Conservation (phyloP, 2,888 invertebrate species). For the Crossocerus cetratus region DNA sequence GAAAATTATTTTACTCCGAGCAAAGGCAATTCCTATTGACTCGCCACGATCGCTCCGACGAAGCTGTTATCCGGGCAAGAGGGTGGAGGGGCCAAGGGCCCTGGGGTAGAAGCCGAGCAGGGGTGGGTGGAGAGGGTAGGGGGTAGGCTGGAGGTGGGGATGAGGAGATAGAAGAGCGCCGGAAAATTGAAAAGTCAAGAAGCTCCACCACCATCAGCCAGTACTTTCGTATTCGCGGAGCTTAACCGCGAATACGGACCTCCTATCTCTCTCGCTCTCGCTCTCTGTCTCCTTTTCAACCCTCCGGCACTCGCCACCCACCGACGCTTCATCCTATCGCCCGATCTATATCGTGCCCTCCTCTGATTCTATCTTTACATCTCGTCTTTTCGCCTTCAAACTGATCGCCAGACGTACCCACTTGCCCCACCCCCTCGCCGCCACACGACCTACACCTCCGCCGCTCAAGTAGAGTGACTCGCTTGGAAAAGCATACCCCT, state of each 20-base stretch:
- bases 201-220: constrained; percentile 19
- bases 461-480: neutral
- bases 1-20: constrained; percentile 49
- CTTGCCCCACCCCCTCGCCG: neutral
- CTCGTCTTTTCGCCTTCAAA: constrained; percentile 19
- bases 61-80: constrained; percentile 1
- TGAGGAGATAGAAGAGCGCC: constrained; percentile 37
- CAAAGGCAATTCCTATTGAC: constrained; percentile 47
- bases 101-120: constrained; percentile 9
- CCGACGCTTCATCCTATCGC: constrained; percentile 4
- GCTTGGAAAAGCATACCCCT: constrained; percentile 19
- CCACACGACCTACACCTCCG: neutral
- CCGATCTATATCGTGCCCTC: constrained; percentile 16
- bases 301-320: constrained; percentile 14
- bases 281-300: constrained; percentile 29
- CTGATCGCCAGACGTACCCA: constrained; percentile 19
- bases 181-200: constrained; percentile 69
- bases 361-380: constrained; percentile 29
- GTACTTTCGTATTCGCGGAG: constrained; percentile 23
- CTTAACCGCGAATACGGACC: constrained; percentile 48
- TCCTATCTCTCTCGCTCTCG: constrained; percentile 5
- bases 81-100: neutral
- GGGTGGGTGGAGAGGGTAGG: neutral
- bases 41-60: constrained; percentile 45
- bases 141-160: constrained; percentile 7